These are phyloP conservation scores for Ellobium chinense DNA, from an alignment of 2,888 invertebrate genomes.

Conservation along the genomic window DNA sequence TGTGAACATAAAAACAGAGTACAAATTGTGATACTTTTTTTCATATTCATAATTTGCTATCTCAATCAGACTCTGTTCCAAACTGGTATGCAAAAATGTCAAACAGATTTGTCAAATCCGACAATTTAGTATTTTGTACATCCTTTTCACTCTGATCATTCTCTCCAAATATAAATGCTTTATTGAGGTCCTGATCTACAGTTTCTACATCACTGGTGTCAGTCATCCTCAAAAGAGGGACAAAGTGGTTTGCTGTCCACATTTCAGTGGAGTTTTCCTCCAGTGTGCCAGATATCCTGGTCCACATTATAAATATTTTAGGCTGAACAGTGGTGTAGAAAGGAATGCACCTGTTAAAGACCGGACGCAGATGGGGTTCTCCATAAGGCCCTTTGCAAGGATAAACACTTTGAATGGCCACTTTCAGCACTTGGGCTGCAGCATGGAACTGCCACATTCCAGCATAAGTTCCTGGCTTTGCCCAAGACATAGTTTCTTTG, in stretches of 20 bases:
- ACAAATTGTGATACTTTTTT: too few relatives aligned
- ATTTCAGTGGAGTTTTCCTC: neutral
- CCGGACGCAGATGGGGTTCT: neutral
- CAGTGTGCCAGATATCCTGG: neutral
- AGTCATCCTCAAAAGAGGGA: neutral
- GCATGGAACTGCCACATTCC: neutral
- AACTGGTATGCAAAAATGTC: too few relatives aligned
- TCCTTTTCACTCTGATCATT: too few relatives aligned
- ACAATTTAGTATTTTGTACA: too few relatives aligned
- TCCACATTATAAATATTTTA: neutral
- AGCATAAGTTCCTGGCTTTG: neutral
- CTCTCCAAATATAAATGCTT: too few relatives aligned
- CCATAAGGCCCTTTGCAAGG: neutral
- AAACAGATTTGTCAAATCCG: too few relatives aligned
- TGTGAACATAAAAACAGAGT: too few relatives aligned
- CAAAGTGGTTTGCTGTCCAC: neutral
- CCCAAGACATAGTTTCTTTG: neutral
- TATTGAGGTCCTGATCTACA: neutral
- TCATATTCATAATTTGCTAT: too few relatives aligned
- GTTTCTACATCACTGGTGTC: neutral
- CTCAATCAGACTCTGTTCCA: too few relatives aligned
- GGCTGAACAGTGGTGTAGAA: neutral
- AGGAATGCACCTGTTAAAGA: neutral
- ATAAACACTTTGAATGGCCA: neutral
- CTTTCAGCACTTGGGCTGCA: neutral